Percentiles rank a stretch among this genome's conserved stretches.
Conservation (phyloP, 1,140 invertebrate species). For the Alviniconcha marisindica region DNA sequence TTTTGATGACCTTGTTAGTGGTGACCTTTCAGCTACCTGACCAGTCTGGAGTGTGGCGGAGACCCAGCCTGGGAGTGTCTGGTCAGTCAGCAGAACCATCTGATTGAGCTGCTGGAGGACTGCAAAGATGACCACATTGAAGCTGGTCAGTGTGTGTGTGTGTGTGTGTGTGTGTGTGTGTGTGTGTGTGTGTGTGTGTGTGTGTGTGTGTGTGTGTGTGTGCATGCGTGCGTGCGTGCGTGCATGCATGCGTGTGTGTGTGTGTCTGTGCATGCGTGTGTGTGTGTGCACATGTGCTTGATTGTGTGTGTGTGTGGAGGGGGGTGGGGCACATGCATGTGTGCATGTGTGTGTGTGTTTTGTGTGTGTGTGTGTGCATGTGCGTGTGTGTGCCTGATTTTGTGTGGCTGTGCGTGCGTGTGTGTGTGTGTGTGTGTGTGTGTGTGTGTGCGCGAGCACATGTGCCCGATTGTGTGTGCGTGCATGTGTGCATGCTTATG, state of each 20-base stretch:
- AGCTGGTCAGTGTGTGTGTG: slow-evolving; percentile 45
- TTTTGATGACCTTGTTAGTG: too few relatives aligned
- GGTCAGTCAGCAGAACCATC: slow-evolving; percentile 84
- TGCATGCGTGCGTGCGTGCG: neutral
- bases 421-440: too few relatives aligned
- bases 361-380: too few relatives aligned
- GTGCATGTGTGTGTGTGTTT: too few relatives aligned
- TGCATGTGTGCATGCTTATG: too few relatives aligned
- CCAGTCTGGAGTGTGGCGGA: slow-evolving; percentile 83
- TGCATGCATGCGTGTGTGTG: neutral
- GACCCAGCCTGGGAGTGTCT: slow-evolving; percentile 97
- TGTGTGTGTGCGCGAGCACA: too few relatives aligned
- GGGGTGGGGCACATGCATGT: too few relatives aligned
- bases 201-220: neutral
- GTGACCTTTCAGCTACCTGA: slow-evolving; percentile 81
- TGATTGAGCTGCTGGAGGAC: slow-evolving; percentile 80
- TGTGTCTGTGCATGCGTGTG: neutral
- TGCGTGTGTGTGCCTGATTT: too few relatives aligned
- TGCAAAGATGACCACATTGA: slow-evolving; percentile 70
- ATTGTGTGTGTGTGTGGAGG: too few relatives aligned
- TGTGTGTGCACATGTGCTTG: too few relatives aligned
- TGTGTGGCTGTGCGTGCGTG: too few relatives aligned
- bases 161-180: neutral
- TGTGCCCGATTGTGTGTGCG: too few relatives aligned
- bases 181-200: neutral